Conservation (phyloP, 2,113 vertebrate species). For the Tinamus guttatus region DNA sequence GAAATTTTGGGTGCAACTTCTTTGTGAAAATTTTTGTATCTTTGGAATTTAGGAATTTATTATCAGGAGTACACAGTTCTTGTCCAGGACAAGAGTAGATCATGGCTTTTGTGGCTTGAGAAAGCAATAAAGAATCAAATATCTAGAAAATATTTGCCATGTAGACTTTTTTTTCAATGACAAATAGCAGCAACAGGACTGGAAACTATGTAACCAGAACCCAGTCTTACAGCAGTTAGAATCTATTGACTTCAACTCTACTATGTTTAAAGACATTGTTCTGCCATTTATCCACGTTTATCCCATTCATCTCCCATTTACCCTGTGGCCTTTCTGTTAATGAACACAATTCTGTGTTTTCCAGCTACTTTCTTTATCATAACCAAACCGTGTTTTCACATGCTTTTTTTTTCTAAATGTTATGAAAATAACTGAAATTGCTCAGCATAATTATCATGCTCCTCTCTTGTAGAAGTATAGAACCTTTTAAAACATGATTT, state of each 20-base stretch:
- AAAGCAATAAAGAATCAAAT: neutral
- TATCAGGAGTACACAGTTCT: neutral
- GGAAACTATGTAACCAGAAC: neutral
- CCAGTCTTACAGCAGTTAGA: neutral
- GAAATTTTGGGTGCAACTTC: neutral
- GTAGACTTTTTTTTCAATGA: neutral
- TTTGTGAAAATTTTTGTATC: neutral
- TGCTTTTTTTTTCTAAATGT: neutral
- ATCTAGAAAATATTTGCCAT: neutral
- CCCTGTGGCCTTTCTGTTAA: neutral
- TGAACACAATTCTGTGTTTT: neutral
- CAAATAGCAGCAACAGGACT: neutral
- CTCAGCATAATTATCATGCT: neutral
- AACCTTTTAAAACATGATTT: neutral
- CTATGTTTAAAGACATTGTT: neutral
- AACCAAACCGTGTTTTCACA: fast-evolving
- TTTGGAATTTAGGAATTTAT: neutral
- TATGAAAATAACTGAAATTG: neutral
- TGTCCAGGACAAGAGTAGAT: neutral
- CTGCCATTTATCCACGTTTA: neutral
- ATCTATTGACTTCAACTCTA: neutral
- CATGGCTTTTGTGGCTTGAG: neutral
- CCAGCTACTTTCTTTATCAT: neutral
- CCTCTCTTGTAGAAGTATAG: neutral
- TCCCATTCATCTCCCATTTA: neutral